Evolutionary conservation across 2,888 invertebrate genomes (phyloP).

Genomic region (Tupiocoris notatus): DNA sequence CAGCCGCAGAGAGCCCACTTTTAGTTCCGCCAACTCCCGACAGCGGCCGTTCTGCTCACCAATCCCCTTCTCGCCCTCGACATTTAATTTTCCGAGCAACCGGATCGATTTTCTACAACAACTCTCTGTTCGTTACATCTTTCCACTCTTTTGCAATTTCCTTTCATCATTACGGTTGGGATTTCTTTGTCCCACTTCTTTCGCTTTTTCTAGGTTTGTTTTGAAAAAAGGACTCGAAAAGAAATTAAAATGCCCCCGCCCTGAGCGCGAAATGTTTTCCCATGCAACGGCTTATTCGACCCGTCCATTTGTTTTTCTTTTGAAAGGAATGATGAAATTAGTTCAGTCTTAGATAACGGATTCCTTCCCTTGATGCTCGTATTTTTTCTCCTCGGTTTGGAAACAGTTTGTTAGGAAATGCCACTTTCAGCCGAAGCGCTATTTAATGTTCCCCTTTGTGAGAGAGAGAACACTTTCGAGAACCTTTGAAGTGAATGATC

Average conservation of each 20-base stretch:
- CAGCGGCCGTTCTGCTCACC: too few species aligned
- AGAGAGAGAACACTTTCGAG: neutral
- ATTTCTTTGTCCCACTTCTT: neutral
- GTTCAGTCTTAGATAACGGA: slow-evolving; percentile 22
- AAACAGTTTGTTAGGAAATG: slow-evolving; percentile 7
- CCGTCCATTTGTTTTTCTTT: slow-evolving; percentile 18
- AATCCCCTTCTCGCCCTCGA: too few species aligned
- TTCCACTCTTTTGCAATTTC: neutral
- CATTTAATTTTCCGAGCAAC: too few species aligned
- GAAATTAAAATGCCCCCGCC: slow-evolving; percentile 24
- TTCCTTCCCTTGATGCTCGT: slow-evolving; percentile 2
- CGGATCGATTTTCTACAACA: too few species aligned
- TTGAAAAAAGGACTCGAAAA: slow-evolving; percentile 14
- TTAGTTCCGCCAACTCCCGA: too few species aligned
- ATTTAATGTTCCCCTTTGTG: neutral
- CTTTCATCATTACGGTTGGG: neutral
- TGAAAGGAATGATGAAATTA: slow-evolving; percentile 17
- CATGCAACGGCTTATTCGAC: slow-evolving; percentile 25
- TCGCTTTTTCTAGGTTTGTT: slow-evolving; percentile 12
- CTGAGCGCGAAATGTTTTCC: slow-evolving; percentile 1
- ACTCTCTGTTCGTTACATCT: neutral
- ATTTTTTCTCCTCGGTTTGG: neutral
- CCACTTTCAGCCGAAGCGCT: neutral
- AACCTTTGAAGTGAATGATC: neutral
- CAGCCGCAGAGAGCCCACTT: too few species aligned